phyloP scores from a whole-genome alignment of 2,888 invertebrate genomes.

The Ferrisia virgata region DNA sequence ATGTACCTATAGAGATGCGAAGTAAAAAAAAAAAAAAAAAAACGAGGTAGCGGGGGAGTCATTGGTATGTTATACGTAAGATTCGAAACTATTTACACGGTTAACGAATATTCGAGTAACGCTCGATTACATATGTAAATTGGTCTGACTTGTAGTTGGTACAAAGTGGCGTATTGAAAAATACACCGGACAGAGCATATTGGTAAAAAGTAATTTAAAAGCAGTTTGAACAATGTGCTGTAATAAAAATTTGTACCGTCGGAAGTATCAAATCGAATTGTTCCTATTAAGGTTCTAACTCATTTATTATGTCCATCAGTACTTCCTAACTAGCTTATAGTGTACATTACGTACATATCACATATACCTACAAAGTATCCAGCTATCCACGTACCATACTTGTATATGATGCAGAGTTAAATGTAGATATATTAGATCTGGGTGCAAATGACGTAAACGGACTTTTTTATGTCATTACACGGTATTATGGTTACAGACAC shows the following conservation, averaged over 20 bases:
- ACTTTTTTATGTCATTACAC: not conserved
- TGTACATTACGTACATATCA: too few relatives aligned
- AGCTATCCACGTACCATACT: too few relatives aligned
- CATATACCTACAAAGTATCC: too few relatives aligned
- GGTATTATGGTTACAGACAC: slow-evolving; percentile 3
- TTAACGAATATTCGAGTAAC: slow-evolving; percentile 21
- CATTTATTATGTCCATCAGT: slow-evolving; percentile 12
- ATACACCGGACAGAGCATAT: not conserved
- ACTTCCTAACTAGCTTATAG: not conserved
- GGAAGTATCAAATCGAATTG: slow-evolving; percentile 24
- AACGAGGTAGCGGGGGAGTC: not conserved
- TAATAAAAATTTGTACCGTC: slow-evolving; percentile 22
- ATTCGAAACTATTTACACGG: slow-evolving; percentile 14
- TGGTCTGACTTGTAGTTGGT: not conserved
- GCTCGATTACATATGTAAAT: slow-evolving; percentile 25
- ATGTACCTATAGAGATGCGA: not conserved
- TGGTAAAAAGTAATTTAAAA: slow-evolving; percentile 11
- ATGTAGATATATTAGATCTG: not conserved
- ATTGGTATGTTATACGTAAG: not conserved
- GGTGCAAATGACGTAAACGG: not conserved
- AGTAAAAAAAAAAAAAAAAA: not conserved
- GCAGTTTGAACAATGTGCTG: slow-evolving; percentile 11
- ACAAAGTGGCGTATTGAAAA: not conserved
- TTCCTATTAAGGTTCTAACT: slow-evolving; percentile 15
- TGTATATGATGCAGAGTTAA: not conserved